Evolutionary conservation across 2,888 invertebrate species (phyloP).

Genomic region (Thelaira solivaga): DNA sequence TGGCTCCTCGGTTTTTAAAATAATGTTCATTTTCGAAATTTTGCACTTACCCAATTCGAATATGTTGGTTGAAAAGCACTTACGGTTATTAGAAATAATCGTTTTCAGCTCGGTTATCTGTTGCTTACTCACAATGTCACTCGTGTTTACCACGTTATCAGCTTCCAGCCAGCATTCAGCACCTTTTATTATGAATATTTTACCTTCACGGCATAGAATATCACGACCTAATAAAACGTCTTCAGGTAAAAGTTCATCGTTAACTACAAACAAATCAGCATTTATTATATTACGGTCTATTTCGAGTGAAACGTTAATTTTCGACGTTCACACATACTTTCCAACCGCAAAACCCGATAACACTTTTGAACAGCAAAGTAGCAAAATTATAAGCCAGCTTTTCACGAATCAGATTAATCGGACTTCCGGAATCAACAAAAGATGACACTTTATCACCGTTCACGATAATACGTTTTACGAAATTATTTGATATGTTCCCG

Average conservation of each 20-base stretch:
- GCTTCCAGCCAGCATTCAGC: slow-evolving; percentile 31
- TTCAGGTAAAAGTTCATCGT: slow-evolving; percentile 32
- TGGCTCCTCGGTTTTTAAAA: neutral
- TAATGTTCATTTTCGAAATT: neutral
- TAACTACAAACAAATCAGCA: slow-evolving; percentile 36
- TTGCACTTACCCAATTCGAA: neutral
- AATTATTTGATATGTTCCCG: too few relatives aligned
- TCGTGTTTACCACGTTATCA: neutral
- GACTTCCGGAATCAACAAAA: slow-evolving; percentile 18
- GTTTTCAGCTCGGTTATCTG: neutral
- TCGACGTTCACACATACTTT: neutral
- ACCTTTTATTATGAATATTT: slow-evolving; percentile 37
- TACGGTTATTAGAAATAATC: neutral
- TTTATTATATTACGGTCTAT: neutral
- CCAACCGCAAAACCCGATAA: slow-evolving; percentile 46
- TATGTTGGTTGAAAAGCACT: neutral
- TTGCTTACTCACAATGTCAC: neutral
- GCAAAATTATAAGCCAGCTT: neutral
- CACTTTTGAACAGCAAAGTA: neutral
- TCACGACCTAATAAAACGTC: slow-evolving; percentile 40
- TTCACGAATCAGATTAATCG: slow-evolving; percentile 13
- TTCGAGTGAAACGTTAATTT: neutral
- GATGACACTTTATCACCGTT: neutral
- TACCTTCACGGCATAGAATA: slow-evolving; percentile 42
- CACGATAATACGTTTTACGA: neutral